These are phyloP conservation scores for Lepus timidus DNA, from an alignment of 2,113 vertebrate genomes.

Conservation along the genomic window DNA sequence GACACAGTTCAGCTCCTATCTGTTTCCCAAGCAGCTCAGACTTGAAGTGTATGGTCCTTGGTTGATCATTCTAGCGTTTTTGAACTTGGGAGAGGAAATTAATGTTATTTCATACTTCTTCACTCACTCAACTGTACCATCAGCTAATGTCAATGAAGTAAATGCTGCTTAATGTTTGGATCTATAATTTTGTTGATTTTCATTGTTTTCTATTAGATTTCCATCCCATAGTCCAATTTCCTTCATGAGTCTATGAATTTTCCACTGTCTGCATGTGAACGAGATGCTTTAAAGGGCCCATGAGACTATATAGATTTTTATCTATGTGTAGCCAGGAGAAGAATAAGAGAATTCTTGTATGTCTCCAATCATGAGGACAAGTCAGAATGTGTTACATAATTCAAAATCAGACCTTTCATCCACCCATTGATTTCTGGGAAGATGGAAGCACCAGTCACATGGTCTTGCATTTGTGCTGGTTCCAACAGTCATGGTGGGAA, in stretches of 20 bases:
- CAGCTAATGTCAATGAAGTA: constrained; percentile 27
- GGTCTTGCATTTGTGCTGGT: background rate
- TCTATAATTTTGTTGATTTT: constrained; percentile 51
- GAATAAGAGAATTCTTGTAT: background rate
- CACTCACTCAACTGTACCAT: background rate
- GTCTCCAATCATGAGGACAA: background rate
- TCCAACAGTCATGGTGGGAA: background rate
- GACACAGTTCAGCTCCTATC: background rate
- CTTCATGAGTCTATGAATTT: background rate
- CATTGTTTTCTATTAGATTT: constrained; percentile 51
- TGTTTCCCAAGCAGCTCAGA: background rate
- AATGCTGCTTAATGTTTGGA: constrained; percentile 17
- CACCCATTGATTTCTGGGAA: background rate
- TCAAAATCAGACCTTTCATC: background rate
- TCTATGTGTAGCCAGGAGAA: background rate
- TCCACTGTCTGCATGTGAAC: background rate
- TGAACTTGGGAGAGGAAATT: constrained; percentile 12
- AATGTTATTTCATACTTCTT: background rate
- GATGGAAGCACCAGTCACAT: background rate
- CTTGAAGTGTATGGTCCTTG: background rate
- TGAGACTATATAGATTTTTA: background rate
- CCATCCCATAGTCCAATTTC: background rate
- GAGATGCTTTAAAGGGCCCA: background rate
- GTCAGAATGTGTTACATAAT: background rate
- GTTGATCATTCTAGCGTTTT: background rate